Evolutionary conservation across 1,140 invertebrate species (phyloP).

Genomic region (Drosophila seguyi): DNA sequence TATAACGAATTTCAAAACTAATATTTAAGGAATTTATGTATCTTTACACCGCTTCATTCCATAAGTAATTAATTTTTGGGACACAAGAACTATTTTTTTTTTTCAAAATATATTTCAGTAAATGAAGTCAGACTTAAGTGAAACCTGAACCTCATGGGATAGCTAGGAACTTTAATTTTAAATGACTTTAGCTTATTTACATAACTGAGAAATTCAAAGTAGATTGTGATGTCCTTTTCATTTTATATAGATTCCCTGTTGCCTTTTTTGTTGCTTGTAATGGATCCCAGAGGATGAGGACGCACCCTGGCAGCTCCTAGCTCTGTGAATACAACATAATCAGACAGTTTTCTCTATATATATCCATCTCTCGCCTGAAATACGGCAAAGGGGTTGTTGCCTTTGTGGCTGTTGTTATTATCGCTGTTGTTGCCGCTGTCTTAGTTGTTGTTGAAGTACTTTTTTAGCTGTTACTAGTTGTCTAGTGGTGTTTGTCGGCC

Average conservation of each 20-base stretch:
- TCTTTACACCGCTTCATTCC: background rate
- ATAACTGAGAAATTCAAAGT: background rate
- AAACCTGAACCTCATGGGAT: background rate
- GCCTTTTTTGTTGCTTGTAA: background rate
- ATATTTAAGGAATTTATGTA: background rate
- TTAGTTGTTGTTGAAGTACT: conserved; percentile 39
- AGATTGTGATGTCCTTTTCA: background rate
- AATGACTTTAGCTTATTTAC: conserved; percentile 2
- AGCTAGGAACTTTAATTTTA: background rate
- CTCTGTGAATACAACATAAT: conserved; percentile 14
- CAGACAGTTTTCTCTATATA: conserved; percentile 9
- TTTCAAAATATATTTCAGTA: background rate
- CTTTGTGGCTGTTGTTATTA: conserved; percentile 31
- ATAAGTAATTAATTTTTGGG: too few species aligned
- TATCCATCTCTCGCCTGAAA: conserved; percentile 1
- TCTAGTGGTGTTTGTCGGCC: conserved; percentile 63
- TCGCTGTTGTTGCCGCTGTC: conserved; percentile 31
- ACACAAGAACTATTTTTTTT: background rate
- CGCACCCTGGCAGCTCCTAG: background rate
- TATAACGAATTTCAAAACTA: background rate
- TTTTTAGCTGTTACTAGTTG: conserved; percentile 36
- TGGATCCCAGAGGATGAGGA: conserved; percentile 18
- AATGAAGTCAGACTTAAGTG: background rate
- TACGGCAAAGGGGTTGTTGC: conserved; percentile 41
- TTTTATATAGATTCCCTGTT: background rate